Percentiles rank a stretch among this genome's conserved stretches.
Evolutionary conservation across 2,113 vertebrate species (phyloP).

Genomic region (Micromys minutus): DNA sequence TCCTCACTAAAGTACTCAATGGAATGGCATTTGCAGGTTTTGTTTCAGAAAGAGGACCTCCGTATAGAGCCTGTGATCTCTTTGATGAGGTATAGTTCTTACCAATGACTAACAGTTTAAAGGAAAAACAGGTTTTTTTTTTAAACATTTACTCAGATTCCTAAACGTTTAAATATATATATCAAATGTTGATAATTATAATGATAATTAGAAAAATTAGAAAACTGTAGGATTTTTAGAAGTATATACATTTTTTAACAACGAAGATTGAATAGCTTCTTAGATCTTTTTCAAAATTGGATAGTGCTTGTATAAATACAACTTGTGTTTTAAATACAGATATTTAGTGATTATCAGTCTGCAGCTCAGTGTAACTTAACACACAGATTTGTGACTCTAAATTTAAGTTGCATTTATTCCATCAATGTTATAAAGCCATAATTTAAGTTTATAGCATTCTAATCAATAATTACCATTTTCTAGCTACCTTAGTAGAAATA

Average conservation of each 20-base stretch:
- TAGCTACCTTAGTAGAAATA: not conserved
- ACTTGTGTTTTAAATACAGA: slow-evolving; percentile 37
- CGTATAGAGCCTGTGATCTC: slow-evolving; percentile 96
- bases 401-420: not conserved
- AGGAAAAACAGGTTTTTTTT: slow-evolving; percentile 43
- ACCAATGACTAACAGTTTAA: slow-evolving; percentile 46
- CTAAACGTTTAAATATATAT: slow-evolving; percentile 36
- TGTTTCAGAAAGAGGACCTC: slow-evolving; percentile 97
- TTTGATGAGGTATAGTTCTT: slow-evolving; percentile 95
- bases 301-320: not conserved
- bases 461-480: not conserved
- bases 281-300: slow-evolving; percentile 55
- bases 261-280: slow-evolving; percentile 42
- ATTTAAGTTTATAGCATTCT: not conserved
- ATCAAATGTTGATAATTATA: slow-evolving; percentile 20
- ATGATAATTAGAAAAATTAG: slow-evolving; percentile 41
- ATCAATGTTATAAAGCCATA: not conserved
- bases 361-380: not conserved
- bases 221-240: slow-evolving; percentile 46
- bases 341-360: not conserved
- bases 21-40: slow-evolving; percentile 99
- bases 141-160: slow-evolving; percentile 34
- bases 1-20: slow-evolving; percentile 97
- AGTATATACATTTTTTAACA: slow-evolving; percentile 31
- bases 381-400: slow-evolving; percentile 19